Conservation (phyloP, 2,797 vertebrate genomes). For the Clarias pachynema region DNA sequence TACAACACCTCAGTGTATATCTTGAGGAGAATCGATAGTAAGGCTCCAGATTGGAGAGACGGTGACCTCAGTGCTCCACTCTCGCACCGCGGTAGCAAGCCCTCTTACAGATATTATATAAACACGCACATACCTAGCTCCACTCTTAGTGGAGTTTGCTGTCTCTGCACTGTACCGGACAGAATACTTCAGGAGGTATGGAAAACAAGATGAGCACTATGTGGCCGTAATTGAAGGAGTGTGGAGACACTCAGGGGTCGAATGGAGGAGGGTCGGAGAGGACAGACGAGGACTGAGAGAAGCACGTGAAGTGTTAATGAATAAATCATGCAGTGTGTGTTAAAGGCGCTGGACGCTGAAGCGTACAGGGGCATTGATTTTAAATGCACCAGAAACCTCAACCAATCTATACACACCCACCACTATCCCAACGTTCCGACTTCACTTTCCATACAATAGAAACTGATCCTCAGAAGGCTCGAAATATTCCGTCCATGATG, state of each 20-base stretch:
- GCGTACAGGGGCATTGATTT: conserved; percentile 64
- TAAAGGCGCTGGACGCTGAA: conserved; percentile 58
- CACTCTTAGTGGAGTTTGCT: background rate
- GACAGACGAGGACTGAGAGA: background rate
- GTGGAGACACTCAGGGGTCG: background rate
- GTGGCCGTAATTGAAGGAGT: conserved; percentile 41
- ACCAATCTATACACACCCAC: conserved; percentile 17
- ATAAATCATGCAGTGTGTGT: conserved; percentile 70
- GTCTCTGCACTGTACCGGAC: conserved; percentile 33
- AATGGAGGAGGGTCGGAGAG: conserved; percentile 15
- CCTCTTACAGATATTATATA: background rate
- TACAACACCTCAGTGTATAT: background rate
- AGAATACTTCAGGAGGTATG: background rate
- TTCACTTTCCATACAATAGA: background rate
- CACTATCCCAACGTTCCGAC: background rate
- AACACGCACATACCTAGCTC: conserved; percentile 29
- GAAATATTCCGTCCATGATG: background rate
- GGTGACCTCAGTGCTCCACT: conserved; percentile 52
- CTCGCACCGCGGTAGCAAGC: background rate
- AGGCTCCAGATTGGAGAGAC: conserved; percentile 47
- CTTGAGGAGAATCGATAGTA: conserved; percentile 51
- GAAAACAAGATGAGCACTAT: conserved; percentile 33
- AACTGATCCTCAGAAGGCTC: background rate
- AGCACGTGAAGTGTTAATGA: conserved; percentile 57
- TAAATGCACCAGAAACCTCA: conserved; percentile 37